Base-by-base conservation (phyloP, 2,797 vertebrate genomes). In the Xerus rutilus region DNA sequence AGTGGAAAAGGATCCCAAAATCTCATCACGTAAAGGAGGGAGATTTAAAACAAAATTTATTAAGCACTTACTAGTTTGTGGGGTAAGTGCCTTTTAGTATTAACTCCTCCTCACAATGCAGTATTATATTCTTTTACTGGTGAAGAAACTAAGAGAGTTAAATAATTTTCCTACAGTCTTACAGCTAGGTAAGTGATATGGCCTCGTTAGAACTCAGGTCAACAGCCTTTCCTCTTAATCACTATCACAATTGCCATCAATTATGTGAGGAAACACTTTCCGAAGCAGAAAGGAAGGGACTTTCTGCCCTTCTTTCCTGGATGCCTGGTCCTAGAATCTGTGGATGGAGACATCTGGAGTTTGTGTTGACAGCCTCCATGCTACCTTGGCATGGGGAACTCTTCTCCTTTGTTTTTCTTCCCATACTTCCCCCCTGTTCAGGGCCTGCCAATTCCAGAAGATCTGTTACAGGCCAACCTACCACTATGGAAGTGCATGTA, bases 311-410 rank as follows among this genome's bases (percentile, higher is more conserved):
- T 32, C 18, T 8, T 25, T 17, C 10, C 78, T 52, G 6, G 64
- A 3, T 62, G 28, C 69, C 32, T 43, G 28, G 25, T 23, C 10
- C 78, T 52, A 4, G 54, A 3, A 45, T 32, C 30, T 2, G 2
- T 23, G 45, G 15, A 21, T 69, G 47, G 49, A 45, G 39, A n/a
- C 23, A 8, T 20, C 59, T 1, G 43, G 7, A 57, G 9, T 17
- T 3, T 15, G 17, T 14, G 25, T 21, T 23, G 21, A 45, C 57
- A 69, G 30, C 7, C n/a, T 12, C 7, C 20, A 5, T 0, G 2
- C 6, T 18, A 7, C 15, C 6, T 28, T 28, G 45, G 39, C 32
- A 12, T 47, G 3, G 0, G 0, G 45, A 35, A 12, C 43, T 49
- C 64, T 94, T 39, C 20, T 6, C 12, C 49, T 64, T 43, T 45